Evolutionary conservation across 2,113 vertebrate genomes (phyloP).

Genomic region (Neopipo cinnamomea): DNA sequence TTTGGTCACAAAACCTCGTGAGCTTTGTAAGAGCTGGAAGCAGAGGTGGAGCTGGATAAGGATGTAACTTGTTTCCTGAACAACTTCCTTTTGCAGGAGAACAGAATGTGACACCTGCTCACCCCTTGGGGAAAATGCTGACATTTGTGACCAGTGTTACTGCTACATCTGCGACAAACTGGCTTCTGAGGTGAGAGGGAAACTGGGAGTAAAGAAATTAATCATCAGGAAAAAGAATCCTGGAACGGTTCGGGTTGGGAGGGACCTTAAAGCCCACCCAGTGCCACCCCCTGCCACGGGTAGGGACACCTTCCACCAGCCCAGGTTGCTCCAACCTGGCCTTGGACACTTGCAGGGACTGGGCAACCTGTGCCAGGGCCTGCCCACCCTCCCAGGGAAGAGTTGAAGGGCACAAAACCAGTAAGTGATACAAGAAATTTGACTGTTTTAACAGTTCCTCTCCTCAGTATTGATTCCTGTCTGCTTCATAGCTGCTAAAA

Average conservation of each 20-base stretch:
- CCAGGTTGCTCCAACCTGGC: neutral
- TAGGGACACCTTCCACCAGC: neutral
- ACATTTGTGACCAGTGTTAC: constrained; percentile 81
- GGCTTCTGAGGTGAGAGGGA: constrained; percentile 72
- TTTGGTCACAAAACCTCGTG: too few species aligned
- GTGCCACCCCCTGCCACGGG: neutral
- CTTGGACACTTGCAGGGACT: neutral
- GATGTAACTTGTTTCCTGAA: neutral
- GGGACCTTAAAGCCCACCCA: neutral
- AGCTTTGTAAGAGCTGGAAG: neutral
- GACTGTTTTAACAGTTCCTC: neutral
- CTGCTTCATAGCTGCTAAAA: neutral
- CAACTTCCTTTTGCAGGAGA: constrained; percentile 52
- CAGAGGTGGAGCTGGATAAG: neutral
- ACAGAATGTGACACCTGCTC: constrained; percentile 46
- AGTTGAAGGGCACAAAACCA: neutral
- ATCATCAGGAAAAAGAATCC: neutral
- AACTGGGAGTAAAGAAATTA: neutral
- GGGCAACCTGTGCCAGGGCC: neutral
- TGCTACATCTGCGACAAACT: constrained; percentile 86
- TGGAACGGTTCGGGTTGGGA: neutral
- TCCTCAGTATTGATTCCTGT: neutral
- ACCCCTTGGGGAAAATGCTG: constrained; percentile 70
- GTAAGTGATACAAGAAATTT: neutral
- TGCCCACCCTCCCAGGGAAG: neutral